phyloP scores from a whole-genome alignment of 2,113 vertebrate species.

The Tonatia bakeri region DNA sequence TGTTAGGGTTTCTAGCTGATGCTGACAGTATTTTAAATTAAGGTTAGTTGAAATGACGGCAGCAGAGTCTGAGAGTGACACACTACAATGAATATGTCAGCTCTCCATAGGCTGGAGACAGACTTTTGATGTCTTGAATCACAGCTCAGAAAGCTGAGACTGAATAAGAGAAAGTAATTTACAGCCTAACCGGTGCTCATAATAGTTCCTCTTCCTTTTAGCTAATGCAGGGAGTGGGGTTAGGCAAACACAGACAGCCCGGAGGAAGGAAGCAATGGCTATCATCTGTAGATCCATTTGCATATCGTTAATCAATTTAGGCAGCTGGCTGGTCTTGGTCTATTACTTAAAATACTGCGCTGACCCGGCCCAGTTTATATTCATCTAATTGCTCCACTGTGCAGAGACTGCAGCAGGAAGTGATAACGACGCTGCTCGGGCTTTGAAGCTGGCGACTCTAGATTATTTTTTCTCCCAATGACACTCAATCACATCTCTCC shows the following conservation, averaged over 20 bases:
- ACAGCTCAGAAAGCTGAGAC: slow-evolving; percentile 67
- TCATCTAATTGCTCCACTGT: slow-evolving; percentile 14
- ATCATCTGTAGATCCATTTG: slow-evolving; percentile 40
- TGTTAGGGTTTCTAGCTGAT: slow-evolving; percentile 79
- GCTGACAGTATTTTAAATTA: slow-evolving; percentile 80
- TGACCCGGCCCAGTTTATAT: slow-evolving; percentile 57
- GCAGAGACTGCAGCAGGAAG: not conserved
- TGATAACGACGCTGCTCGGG: not conserved
- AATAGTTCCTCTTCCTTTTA: slow-evolving; percentile 48
- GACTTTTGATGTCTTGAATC: slow-evolving; percentile 71
- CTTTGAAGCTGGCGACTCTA: not conserved
- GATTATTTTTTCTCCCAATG: slow-evolving; percentile 20
- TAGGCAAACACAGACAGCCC: slow-evolving; percentile 36
- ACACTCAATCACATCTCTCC: slow-evolving; percentile 17
- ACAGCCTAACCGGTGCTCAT: slow-evolving; percentile 39
- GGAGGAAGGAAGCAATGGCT: not conserved
- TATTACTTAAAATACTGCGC: slow-evolving; percentile 48
- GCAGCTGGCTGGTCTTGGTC: slow-evolving; percentile 46
- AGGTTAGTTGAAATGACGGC: slow-evolving; percentile 78
- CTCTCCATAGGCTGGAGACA: slow-evolving; percentile 71
- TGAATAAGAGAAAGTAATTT: slow-evolving; percentile 68
- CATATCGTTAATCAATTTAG: slow-evolving; percentile 61
- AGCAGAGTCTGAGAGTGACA: slow-evolving; percentile 77
- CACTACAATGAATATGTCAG: slow-evolving; percentile 70
- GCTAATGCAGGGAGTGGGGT: not conserved